Percentiles rank a stretch among this genome's conserved stretches.
These are phyloP conservation scores for Crypturellus tataupa DNA, from an alignment of 2,797 vertebrate species.

Conservation along the genomic window DNA sequence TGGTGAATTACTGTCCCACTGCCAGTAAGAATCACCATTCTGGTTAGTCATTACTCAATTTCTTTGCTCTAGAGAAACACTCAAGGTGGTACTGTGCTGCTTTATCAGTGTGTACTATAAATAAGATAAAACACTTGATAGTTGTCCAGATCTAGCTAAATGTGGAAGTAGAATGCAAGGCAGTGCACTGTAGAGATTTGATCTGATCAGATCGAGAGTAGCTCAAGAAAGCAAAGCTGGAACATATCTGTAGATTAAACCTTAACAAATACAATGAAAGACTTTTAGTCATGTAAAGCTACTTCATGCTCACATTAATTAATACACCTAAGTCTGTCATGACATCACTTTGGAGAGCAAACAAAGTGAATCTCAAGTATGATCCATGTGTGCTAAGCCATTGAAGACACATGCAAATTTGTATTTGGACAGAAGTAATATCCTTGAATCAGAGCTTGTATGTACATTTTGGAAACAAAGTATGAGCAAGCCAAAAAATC, in stretches of 20 bases:
- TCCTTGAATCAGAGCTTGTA: background rate
- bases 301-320: background rate
- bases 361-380: background rate
- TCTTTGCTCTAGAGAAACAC: background rate
- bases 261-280: constrained; percentile 34
- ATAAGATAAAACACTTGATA: background rate
- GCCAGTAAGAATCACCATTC: background rate
- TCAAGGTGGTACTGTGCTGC: background rate
- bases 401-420: background rate
- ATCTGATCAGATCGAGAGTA: background rate
- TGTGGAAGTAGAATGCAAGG: background rate
- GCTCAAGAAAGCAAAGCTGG: background rate
- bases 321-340: background rate
- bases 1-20: background rate
- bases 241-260: constrained; percentile 38
- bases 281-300: background rate
- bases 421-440: background rate
- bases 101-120: constrained; percentile 22
- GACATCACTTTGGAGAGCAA: background rate
- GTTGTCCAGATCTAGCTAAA: accelerated
- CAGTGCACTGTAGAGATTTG: background rate
- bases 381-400: background rate
- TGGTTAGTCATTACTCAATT: background rate
- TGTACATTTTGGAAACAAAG: background rate
- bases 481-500: background rate